Base-by-base conservation (phyloP, 2,797 vertebrate species). In the Echeneis naucrates region DNA sequence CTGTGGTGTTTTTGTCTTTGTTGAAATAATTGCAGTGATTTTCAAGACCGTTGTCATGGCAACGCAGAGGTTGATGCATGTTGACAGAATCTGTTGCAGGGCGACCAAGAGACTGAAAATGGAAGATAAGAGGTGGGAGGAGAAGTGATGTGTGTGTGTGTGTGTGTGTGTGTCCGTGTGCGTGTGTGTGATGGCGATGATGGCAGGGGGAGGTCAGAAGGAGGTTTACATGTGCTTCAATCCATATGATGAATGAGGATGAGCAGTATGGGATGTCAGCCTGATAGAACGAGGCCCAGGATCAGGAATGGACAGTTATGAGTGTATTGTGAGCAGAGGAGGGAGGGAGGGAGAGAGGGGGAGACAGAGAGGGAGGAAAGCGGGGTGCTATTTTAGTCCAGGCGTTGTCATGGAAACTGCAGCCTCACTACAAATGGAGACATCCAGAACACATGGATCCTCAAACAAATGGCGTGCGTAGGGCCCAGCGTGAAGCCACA, bases 331-430 rank as follows among this genome's bases (percentile, higher is more conserved):
- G 77, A 81, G 70, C 8, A 1, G 54, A 58, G 53, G 45, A 32
- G 62, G 60, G 51, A 23, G 68, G 42, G 69, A 13, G 58, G 24
- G 74, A 37, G 61, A 32, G 37, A 35, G 26, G 26, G 60, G 32
- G 55, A 35, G 58, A 30, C 59, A 64, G 63, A 52, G 71, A 61
- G 63, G 44, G 63, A 62, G 78, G 57, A 74, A 74, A 83, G 76
- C 27, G 74, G 82, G 77, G 78, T 88, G 92, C 94, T 95, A 95
- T 95, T 95, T 95, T 94, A 87, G 88, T 92, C 91, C 60, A 61
- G 75, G 75, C 77, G 94, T 95, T 92, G 93, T 93, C 94, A 95
- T 95, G 92, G 94, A 94, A 95, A 95, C 94, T 94, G 92, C 93
- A 93, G 93, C 93, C 90, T 93, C 91, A 90, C 92, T 93, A 93